These are phyloP conservation scores for Gulo gulo DNA, from an alignment of 2,113 vertebrate species.

Conservation along the genomic window DNA sequence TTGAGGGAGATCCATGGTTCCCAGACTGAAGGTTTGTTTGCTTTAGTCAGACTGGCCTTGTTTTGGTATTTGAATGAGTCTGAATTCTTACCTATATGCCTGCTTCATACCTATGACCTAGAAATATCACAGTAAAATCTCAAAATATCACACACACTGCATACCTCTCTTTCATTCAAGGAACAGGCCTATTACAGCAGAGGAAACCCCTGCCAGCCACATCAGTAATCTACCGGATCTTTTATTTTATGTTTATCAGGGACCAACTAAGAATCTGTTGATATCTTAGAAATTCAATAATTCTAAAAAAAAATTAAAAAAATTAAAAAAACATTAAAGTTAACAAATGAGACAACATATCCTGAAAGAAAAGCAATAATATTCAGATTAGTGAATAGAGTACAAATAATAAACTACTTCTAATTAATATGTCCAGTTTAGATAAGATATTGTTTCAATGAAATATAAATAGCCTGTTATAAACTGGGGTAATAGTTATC, in stretches of 20 bases:
- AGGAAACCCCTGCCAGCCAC: neutral
- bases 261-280: neutral
- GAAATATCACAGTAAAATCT: neutral
- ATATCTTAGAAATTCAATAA: neutral
- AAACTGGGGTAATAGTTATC: neutral
- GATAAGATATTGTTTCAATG: neutral
- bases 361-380: neutral
- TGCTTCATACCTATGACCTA: neutral
- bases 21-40: neutral
- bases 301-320: neutral
- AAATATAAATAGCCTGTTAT: neutral
- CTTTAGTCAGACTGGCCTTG: neutral
- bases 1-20: neutral
- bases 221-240: neutral
- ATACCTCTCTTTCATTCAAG: neutral
- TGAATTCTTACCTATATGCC: neutral
- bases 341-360: neutral
- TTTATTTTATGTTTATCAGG: neutral
- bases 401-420: neutral
- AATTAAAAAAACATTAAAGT: neutral
- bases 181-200: neutral
- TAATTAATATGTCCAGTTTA: neutral
- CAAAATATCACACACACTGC: neutral
- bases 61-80: neutral
- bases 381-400: neutral